Evolutionary conservation across 2,888 invertebrate genomes (phyloP), one percentile per base, ranked within the genome.

Genomic region (Trisateles emortualis): DNA sequence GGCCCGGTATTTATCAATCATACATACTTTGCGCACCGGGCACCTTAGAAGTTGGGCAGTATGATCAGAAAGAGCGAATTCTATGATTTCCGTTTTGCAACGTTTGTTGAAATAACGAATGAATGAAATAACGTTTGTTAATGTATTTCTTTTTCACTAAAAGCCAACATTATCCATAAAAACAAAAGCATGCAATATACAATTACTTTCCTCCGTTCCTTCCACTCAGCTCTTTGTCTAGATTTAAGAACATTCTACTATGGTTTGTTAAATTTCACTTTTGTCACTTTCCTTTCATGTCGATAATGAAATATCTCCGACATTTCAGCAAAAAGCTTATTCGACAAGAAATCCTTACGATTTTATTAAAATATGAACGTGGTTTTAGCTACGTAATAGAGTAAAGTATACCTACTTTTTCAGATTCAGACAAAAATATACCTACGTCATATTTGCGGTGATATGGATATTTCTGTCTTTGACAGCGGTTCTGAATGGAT

Each of bases 171-270:
- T n/a, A n/a, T n/a, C n/a, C n/a, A n/a, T n/a, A n/a, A n/a, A n/a
- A n/a, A n/a, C n/a, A n/a, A n/a, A n/a, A n/a, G n/a, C n/a, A n/a
- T n/a, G n/a, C n/a, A 1, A 10, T 29, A 3, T 29, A 3, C 10
- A 10, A 10, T 29, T 29, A 29, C 10, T 29, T 29, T 53, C 36
- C 41, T 53, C 36, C 39, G 44, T 36, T 26, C 32, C 29, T 42
- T 44, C 51, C 73, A 64, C 72, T 72, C 67, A 64, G 62, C 68
- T 75, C 65, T 16, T 67, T 22, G 22, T 22, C 22, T 22, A 22
- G 2, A 5, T 22, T 5, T 3, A 22, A 22, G 22, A 2, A 22
- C 5, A 2, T 3, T 22, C 5, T 22, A 3, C 3, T 22, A 22
- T 22, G 13, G 35, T 29, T 41, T 49, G n/a, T 26, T 46, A 42